Evolutionary conservation across 2,113 vertebrate genomes (phyloP).

Genomic region (Bothrops jararaca): DNA sequence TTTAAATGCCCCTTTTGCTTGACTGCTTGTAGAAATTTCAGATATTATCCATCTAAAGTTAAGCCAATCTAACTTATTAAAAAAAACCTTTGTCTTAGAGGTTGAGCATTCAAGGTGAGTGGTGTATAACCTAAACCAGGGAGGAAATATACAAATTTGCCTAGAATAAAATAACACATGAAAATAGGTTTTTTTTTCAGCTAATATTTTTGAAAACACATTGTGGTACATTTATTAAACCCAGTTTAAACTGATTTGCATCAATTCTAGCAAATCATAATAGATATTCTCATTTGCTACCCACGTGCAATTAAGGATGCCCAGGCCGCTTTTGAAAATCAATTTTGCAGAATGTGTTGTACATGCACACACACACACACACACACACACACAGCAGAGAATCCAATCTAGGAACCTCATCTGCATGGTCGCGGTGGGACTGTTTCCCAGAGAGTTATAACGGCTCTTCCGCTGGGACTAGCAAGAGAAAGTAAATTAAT

Average conservation of each 20-base stretch:
- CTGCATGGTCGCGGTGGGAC: conserved; percentile 10
- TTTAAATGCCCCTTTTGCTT: background rate
- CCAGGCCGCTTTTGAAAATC: background rate
- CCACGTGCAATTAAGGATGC: background rate
- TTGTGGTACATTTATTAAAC: background rate
- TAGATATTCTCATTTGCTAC: background rate
- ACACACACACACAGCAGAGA: background rate
- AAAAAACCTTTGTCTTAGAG: background rate
- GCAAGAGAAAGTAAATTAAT: conserved; percentile 63
- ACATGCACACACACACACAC: background rate
- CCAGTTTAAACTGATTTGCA: background rate
- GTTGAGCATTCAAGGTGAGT: background rate
- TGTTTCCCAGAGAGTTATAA: conserved; percentile 36
- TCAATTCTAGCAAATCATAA: background rate
- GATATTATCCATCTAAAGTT: background rate
- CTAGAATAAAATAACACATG: too few species aligned
- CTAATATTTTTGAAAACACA: background rate
- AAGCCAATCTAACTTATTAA: background rate
- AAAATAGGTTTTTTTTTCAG: background rate
- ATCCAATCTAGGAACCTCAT: conserved; percentile 9
- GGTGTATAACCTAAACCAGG: background rate
- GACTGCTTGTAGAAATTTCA: background rate
- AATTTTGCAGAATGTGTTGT: conserved; percentile 15
- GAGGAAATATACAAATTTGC: background rate
- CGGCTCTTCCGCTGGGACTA: conserved; percentile 42